Conservation (phyloP, 2,797 vertebrate genomes). For the Sebastes iracundus region DNA sequence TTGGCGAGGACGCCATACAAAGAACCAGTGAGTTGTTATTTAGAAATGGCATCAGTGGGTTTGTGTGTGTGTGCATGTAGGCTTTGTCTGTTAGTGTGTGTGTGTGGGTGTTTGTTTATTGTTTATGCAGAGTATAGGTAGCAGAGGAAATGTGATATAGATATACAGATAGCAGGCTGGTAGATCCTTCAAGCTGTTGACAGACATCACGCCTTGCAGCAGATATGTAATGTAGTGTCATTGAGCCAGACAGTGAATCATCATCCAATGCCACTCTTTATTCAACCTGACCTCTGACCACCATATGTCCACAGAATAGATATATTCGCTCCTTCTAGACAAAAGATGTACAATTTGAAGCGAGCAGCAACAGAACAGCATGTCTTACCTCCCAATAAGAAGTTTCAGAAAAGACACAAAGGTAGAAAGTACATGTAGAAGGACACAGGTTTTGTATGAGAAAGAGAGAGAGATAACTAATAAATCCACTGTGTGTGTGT, state of each 20-base stretch:
- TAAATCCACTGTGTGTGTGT: not conserved
- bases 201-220: not conserved
- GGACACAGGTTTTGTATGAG: conserved; percentile 1
- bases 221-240: not conserved
- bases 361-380: not conserved
- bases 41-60: not conserved
- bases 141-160: not conserved
- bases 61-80: not conserved
- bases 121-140: not conserved
- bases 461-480: conserved; percentile 24
- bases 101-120: conserved; percentile 1
- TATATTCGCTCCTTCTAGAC: not conserved
- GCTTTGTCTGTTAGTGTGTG: not conserved
- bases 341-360: not conserved
- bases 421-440: not conserved
- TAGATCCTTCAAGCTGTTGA: not conserved
- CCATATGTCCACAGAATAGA: not conserved
- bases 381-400: not conserved
- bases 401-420: not conserved
- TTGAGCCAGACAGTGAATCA: not conserved
- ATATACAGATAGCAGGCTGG: not conserved
- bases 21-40: not conserved
- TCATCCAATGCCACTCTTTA: not conserved
- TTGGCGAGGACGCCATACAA: not conserved
- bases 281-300: conserved; percentile 13